A percentile compares a stretch with the other conserved stretches of the same genome.
Evolutionary conservation across 2,797 vertebrate species (phyloP).

Genomic region (Urosaurus nigricauda): DNA sequence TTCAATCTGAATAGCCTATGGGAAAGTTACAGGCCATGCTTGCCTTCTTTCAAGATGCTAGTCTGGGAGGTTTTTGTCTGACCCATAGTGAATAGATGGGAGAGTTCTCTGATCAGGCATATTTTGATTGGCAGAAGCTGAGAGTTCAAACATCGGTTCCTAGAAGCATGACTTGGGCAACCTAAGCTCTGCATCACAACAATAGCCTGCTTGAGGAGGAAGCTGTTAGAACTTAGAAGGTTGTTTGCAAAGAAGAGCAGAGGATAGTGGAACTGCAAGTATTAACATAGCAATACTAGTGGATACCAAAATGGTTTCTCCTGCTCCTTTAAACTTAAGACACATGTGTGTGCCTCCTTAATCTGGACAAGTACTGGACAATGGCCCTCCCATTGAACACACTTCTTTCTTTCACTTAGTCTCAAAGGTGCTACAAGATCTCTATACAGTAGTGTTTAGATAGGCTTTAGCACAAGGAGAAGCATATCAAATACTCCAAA

Average conservation of each 20-base stretch:
- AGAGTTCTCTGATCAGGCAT: background rate
- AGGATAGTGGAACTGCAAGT: background rate
- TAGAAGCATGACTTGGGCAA: background rate
- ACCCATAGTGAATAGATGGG: background rate
- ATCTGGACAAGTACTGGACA: background rate
- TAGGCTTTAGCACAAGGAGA: too few species aligned
- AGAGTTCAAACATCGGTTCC: background rate
- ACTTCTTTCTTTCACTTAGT: too few species aligned
- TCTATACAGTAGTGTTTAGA: background rate
- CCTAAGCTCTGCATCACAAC: too few species aligned
- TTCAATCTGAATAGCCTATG: constrained; percentile 1
- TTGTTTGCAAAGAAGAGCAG: background rate
- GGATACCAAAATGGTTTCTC: background rate
- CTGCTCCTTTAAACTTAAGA: background rate
- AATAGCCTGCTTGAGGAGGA: background rate
- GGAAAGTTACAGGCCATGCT: background rate
- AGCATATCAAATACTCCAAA: too few species aligned
- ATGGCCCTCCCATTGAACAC: too few species aligned
- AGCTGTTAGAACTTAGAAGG: background rate
- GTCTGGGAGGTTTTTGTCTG: background rate
- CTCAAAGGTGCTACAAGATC: too few species aligned
- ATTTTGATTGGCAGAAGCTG: background rate
- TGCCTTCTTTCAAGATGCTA: background rate
- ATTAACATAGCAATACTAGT: background rate
- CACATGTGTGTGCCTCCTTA: too few species aligned